A percentile compares a stretch with the other conserved stretches of the same genome.
phyloP scores from a whole-genome alignment of 2,113 vertebrate species.

The Salvator merianae region DNA sequence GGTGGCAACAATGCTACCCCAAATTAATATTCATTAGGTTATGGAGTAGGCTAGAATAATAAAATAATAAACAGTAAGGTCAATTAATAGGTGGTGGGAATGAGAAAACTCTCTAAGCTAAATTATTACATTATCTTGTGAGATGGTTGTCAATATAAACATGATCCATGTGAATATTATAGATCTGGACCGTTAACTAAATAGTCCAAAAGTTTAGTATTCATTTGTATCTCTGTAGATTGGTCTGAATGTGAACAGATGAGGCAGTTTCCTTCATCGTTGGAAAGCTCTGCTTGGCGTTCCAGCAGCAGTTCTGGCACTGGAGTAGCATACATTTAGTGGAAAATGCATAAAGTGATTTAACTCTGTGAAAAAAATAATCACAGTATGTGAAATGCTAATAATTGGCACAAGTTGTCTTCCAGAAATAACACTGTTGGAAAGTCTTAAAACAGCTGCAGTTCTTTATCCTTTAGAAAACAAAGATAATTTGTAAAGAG shows the following conservation, averaged over 20 bases:
- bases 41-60: no score
- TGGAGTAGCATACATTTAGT: neutral
- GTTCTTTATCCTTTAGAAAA: no score
- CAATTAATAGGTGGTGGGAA: neutral
- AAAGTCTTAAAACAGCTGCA: no score
- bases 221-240: no score
- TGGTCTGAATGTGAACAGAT: neutral
- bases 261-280: neutral
- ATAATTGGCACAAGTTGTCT: conserved; percentile 42
- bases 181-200: no score
- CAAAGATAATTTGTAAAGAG: no score
- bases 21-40: no score
- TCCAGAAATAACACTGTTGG: conserved; percentile 28
- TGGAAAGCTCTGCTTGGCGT: neutral
- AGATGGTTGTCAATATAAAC: no score
- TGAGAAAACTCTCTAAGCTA: no score
- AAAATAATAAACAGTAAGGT: neutral
- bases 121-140: neutral
- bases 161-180: no score
- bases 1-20: no score
- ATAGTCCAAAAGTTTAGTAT: no score
- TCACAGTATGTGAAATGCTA: conserved; percentile 25
- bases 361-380: conserved; percentile 6
- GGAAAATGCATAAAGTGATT: conserved; percentile 36
- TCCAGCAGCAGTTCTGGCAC: neutral